Evolutionary conservation across 2,113 vertebrate genomes (phyloP), one percentile per base, ranked within the genome.

Genomic region (Tachycineta bicolor): DNA sequence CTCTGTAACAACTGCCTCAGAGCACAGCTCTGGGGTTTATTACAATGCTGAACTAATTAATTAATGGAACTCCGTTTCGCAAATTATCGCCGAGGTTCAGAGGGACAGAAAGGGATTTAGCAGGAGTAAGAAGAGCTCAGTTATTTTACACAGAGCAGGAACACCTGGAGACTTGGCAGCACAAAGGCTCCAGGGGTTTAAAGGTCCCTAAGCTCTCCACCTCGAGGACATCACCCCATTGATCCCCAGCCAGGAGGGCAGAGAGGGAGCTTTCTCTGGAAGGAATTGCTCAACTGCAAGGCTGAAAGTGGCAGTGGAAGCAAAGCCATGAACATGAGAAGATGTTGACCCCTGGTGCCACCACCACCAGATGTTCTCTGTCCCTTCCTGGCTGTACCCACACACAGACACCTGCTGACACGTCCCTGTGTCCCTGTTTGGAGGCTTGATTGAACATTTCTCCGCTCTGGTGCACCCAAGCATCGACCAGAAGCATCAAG

Each of bases 341-440:
- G 19, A 0, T 15, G 29, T 86, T 90, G 39, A 59, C 1, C 88
- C 39, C 68, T 20, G 64, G 43, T 78, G 80, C 64, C 64, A 93
- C 88, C 64, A 93, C 88, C 86, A 75, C 52, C 63, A 89, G 93
- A 63, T 83, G 85, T 76, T 68, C 83, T 59, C 76, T 92, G 71
- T 68, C 77, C 87, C 44, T 69, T 83, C 58, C 52, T 23, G 5
- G 0, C 0, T 14, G 62, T 85, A 50, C 90, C 75, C 88, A 86
- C 3, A 0, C 90, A 95, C 1, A 7, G 95, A 67, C 89, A 93
- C 86, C 89, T 77, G n/a, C 6, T 70, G 92, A 86, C 88, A 90
- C 67, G 53, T 63, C 88, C 33, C 34, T n/a, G 28, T 5, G 14
- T 20, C 34, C 31, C 25, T 5, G 14, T 20, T 3, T 50, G 63